A percentile compares a stretch with the other conserved stretches of the same genome.
Conservation (phyloP, 2,797 vertebrate genomes). For the Xenops minutus region DNA sequence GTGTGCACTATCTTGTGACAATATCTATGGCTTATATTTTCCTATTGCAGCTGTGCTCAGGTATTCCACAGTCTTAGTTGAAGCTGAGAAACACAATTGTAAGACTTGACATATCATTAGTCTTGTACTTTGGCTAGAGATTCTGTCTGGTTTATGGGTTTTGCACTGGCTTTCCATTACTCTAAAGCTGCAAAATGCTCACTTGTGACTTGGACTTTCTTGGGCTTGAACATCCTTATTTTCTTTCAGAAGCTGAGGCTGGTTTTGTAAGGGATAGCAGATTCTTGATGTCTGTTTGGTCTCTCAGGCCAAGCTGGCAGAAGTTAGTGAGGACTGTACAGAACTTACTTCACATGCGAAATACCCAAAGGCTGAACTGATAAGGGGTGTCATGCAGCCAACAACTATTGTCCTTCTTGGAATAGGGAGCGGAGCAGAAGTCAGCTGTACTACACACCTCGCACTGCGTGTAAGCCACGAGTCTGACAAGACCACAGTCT, state of each 20-base stretch:
- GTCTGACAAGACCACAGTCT: neutral
- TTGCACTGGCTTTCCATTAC: neutral
- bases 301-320: neutral
- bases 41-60: constrained; percentile 26
- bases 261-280: neutral
- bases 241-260: neutral
- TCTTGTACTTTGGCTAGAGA: neutral
- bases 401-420: neutral
- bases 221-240: neutral
- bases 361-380: neutral
- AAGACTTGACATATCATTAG: neutral
- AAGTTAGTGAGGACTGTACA: neutral
- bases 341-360: neutral
- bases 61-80: neutral
- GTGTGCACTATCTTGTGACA: neutral
- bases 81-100: neutral
- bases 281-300: neutral
- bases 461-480: neutral
- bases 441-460: fast-evolving
- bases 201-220: neutral
- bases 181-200: neutral
- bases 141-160: neutral
- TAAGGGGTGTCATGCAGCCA: neutral
- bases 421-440: neutral
- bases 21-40: neutral